Percentiles rank a stretch among this genome's conserved stretches.
These are phyloP conservation scores for Magallana nippona DNA, from an alignment of 2,888 invertebrate genomes.

Conservation along the genomic window DNA sequence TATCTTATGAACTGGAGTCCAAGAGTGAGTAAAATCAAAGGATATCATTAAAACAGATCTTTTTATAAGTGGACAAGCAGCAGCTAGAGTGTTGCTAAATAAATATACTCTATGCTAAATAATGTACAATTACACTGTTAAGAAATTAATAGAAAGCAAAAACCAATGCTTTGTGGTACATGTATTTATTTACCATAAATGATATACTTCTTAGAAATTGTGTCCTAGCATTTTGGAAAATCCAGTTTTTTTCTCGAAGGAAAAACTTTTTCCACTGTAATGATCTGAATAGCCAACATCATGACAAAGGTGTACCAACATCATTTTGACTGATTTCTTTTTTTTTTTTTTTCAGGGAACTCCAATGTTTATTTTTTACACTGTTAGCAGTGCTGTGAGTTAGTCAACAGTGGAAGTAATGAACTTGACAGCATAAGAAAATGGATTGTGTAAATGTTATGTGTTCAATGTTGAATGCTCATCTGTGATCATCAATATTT, in stretches of 20 bases:
- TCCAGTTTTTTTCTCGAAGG: too few relatives aligned
- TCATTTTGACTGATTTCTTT: constrained; percentile 18
- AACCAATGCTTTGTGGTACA: too few relatives aligned
- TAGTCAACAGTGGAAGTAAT: neutral
- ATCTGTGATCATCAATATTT: neutral
- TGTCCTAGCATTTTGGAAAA: too few relatives aligned
- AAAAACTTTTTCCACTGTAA: neutral
- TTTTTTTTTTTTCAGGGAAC: constrained; percentile 66
- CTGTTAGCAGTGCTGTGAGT: constrained; percentile 57
- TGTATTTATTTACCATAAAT: too few relatives aligned
- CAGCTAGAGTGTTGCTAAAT: too few relatives aligned
- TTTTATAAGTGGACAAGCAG: neutral
- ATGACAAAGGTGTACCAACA: neutral
- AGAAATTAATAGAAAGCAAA: too few relatives aligned
- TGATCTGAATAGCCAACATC: neutral
- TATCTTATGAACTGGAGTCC: constrained; percentile 75
- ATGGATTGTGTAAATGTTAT: neutral
- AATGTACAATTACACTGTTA: too few relatives aligned
- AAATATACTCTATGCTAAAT: too few relatives aligned
- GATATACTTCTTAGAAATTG: too few relatives aligned
- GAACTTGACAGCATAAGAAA: too few relatives aligned
- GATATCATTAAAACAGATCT: neutral
- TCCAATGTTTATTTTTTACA: constrained; percentile 74
- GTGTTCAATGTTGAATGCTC: neutral
- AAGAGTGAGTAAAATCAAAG: constrained; percentile 61